Evolutionary conservation across 2,888 invertebrate species (phyloP).

Genomic region (Xestia c-nigrum): DNA sequence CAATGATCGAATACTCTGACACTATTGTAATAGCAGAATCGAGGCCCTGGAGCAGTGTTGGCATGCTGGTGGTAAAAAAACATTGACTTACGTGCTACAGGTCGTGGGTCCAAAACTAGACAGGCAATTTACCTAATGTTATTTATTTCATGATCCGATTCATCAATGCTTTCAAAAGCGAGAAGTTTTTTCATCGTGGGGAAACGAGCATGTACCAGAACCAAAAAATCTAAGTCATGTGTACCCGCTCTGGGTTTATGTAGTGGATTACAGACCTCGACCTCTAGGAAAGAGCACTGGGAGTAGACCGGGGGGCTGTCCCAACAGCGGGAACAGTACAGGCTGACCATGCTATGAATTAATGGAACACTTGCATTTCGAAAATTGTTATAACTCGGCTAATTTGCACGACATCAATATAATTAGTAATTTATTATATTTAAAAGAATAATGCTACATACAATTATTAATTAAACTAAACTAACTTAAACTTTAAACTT

Average conservation of each 20-base stretch:
- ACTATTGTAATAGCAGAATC: no score
- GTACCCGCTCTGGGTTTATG: neutral
- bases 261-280: neutral
- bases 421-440: no score
- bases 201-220: neutral
- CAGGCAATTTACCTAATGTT: neutral
- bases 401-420: no score
- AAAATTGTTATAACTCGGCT: no score
- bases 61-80: neutral
- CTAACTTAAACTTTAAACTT: no score
- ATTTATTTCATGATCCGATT: neutral
- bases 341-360: neutral
- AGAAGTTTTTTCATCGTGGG: neutral
- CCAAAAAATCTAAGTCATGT: neutral
- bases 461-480: no score
- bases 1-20: no score
- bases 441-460: no score
- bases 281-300: neutral
- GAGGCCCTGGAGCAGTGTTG: neutral
- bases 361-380: no score
- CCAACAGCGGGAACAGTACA: neutral
- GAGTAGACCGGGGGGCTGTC: no score
- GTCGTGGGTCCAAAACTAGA: neutral
- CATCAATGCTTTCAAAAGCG: neutral
- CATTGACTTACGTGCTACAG: neutral